Conservation (phyloP, 2,797 vertebrate genomes). For the Micrastur ruficollis region DNA sequence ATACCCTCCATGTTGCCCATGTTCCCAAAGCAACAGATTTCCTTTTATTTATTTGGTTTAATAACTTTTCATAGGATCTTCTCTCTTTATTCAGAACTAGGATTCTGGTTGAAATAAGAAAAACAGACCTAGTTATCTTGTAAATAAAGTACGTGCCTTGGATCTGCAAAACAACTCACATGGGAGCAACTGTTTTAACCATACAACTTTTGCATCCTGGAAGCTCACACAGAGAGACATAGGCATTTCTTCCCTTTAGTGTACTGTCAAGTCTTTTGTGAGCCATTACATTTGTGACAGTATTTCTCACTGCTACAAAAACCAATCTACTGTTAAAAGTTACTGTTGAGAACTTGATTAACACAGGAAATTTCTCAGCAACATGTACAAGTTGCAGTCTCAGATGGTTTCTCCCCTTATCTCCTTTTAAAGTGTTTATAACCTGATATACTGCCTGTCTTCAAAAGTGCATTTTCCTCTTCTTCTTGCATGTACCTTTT, state of each 20-base stretch:
- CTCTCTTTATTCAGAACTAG: background rate
- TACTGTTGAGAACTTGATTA: background rate
- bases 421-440: background rate
- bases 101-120: background rate
- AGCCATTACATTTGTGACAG: background rate
- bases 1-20: background rate
- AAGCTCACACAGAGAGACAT: background rate
- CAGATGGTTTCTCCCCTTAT: background rate
- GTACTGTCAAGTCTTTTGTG: background rate
- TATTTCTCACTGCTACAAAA: background rate
- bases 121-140: background rate
- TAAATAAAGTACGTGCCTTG: background rate
- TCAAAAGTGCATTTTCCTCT: background rate
- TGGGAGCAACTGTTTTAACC: background rate
- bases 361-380: background rate
- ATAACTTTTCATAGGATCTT: background rate
- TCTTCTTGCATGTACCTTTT: background rate
- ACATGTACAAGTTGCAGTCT: background rate
- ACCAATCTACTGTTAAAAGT: background rate
- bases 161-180: background rate
- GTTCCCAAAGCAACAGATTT: background rate
- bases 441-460: background rate
- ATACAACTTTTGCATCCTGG: background rate
- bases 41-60: background rate
- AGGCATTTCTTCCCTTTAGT: background rate